Base-by-base conservation (phyloP, 2,113 vertebrate genomes). In the Rhodinocichla rosea region DNA sequence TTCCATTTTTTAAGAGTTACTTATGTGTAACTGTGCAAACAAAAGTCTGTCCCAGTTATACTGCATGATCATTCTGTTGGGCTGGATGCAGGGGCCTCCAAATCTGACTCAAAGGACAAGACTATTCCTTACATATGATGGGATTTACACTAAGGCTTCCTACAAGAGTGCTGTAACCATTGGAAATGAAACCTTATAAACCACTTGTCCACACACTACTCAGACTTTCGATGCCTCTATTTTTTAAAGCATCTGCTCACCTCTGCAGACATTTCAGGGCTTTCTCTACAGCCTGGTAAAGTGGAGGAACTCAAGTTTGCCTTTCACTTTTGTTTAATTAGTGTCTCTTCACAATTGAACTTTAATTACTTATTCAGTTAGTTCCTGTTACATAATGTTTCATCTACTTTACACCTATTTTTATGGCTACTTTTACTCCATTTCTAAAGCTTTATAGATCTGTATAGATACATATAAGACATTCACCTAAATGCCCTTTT, bases 241-340 rank as follows among this genome's bases (percentile, higher is more conserved):
- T 3, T 55, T 4, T n/a, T 60, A 17, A 80, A 75, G 14, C 0
- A 1, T 30, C 3, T 5, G 0, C 7, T 6, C 10, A 9, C 10
- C 9, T 6, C 19, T 8, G 2, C 32, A 70, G 26, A 35, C 1
- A 40, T 47, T 20, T 76, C 23, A 59, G 24, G 15, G 15, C 13
- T 83, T 83, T 68, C 6, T 69, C 21, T 44, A 12, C 11, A 64
- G 24, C 10, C 22, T 59, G 18, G 21, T 44, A 37, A 74, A 74
- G 7, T 28, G 32, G 3, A 18, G 14, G 4, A 65, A 16, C 37
- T 3, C 23, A 10, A 56, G 19, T 9, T 8, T 75, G 8, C 37
- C 15, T 49, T 86, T 57, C 12, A 19, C n/a, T 59, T 59, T 59
- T 35, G 22, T 35, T 35, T 59, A 59, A 59, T 59, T 62, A 50